These are phyloP conservation scores for Bungarus multicinctus DNA, from an alignment of 2,113 vertebrate genomes.

Conservation along the genomic window DNA sequence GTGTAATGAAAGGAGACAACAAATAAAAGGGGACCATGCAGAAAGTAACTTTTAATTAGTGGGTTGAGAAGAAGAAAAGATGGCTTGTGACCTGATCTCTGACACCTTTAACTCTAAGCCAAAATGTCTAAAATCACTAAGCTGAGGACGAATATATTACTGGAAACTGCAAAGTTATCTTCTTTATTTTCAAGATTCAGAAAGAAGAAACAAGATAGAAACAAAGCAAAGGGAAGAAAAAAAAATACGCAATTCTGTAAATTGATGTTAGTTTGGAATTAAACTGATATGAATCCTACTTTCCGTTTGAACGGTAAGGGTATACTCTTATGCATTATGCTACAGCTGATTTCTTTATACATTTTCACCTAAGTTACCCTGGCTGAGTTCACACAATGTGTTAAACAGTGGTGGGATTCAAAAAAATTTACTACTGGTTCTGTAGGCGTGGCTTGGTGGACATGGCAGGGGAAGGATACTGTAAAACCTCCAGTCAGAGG, in stretches of 20 bases:
- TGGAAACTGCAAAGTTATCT: background rate
- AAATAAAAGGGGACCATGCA: background rate
- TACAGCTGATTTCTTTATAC: background rate
- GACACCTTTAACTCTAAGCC: background rate
- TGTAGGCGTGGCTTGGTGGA: too few relatives aligned
- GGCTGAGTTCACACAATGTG: background rate
- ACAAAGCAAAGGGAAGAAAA: background rate
- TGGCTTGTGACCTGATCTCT: background rate
- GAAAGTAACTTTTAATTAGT: background rate
- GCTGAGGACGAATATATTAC: background rate
- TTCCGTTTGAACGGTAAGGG: background rate
- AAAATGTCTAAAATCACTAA: background rate
- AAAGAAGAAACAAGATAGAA: background rate
- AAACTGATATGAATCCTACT: background rate
- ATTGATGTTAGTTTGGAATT: background rate
- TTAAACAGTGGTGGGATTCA: background rate
- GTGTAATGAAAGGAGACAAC: background rate
- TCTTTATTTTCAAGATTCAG: background rate
- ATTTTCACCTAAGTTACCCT: background rate
- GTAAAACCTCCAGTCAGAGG: too few relatives aligned
- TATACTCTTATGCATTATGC: background rate
- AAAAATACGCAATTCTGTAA: background rate
- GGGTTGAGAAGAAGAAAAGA: background rate
- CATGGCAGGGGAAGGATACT: too few relatives aligned
- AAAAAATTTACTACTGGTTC: too few relatives aligned